Conservation (phyloP, 2,113 vertebrate species). For the Alouatta palliata region DNA sequence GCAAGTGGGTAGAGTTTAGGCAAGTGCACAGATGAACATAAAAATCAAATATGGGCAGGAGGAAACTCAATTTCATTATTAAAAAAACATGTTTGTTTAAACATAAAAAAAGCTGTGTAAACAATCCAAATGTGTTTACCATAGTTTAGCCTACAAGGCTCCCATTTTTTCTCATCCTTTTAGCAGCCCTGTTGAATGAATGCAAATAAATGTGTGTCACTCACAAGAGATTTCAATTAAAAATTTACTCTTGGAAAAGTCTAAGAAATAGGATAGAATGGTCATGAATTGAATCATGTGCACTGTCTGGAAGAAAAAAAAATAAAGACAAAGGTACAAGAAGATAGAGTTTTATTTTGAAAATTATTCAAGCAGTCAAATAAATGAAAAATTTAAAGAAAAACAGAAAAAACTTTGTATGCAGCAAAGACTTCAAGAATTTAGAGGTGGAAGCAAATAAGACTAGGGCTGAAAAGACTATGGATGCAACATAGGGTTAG, state of each 20-base stretch:
- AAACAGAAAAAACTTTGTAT: not conserved
- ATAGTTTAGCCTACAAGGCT: conserved; percentile 59
- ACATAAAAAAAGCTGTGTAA: conserved; percentile 81
- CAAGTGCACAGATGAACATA: conserved; percentile 88
- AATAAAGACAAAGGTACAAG: not conserved
- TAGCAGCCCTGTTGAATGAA: conserved; percentile 35
- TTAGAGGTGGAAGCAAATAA: not conserved
- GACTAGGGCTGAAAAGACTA: not conserved
- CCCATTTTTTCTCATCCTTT: conserved; percentile 70
- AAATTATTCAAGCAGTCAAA: not conserved
- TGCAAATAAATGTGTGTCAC: conserved; percentile 56
- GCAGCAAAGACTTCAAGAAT: conserved; percentile 34
- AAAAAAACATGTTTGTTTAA: conserved; percentile 83
- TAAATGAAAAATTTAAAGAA: not conserved
- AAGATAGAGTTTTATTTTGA: not conserved
- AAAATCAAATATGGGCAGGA: conserved; percentile 87
- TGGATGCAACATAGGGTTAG: not conserved
- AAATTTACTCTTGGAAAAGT: conserved; percentile 43
- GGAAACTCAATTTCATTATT: conserved; percentile 83
- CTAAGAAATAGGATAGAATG: conserved; percentile 11
- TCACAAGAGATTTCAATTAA: conserved; percentile 34
- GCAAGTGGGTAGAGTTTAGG: conserved; percentile 84
- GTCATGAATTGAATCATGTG: not conserved
- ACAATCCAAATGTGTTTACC: conserved; percentile 72
- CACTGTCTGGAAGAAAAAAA: not conserved